Percentiles rank a stretch among this genome's conserved stretches.
Evolutionary conservation across 2,888 invertebrate genomes (phyloP).

Genomic region (Sialis fuliginosa): DNA sequence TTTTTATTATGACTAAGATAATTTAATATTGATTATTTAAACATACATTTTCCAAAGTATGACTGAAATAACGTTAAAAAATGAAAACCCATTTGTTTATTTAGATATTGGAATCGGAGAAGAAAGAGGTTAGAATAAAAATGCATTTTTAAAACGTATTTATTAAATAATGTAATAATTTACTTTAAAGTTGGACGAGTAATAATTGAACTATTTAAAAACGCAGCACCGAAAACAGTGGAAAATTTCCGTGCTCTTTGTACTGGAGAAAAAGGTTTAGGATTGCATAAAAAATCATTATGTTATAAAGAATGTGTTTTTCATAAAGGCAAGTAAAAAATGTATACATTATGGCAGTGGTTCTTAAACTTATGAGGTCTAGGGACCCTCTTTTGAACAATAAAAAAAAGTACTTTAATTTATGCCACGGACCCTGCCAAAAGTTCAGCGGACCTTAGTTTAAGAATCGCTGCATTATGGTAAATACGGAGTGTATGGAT

Average conservation of each 20-base stretch:
- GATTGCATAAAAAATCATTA: slow-evolving; percentile 48
- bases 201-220: slow-evolving; percentile 68
- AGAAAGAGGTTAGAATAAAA: slow-evolving; percentile 37
- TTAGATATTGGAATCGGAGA: slow-evolving; percentile 50
- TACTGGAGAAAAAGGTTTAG: slow-evolving; percentile 74
- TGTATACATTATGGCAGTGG: too few species aligned
- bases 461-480: too few species aligned
- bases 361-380: too few species aligned
- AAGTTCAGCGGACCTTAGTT: too few species aligned
- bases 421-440: too few species aligned
- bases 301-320: slow-evolving; percentile 72
- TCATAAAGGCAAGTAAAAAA: slow-evolving; percentile 47
- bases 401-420: too few species aligned
- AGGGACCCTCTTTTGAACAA: too few species aligned
- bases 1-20: too few species aligned
- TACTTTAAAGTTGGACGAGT: slow-evolving; percentile 53
- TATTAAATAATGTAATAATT: slow-evolving; percentile 2
- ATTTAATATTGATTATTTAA: too few species aligned
- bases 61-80: background rate
- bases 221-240: slow-evolving; percentile 70
- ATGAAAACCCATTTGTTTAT: slow-evolving; percentile 45
- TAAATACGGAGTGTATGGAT: too few species aligned
- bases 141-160: slow-evolving; percentile 1
- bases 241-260: slow-evolving; percentile 87
- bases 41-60: too few species aligned